phyloP scores from a whole-genome alignment of 2,113 vertebrate species.

The Crotalus helleri region DNA sequence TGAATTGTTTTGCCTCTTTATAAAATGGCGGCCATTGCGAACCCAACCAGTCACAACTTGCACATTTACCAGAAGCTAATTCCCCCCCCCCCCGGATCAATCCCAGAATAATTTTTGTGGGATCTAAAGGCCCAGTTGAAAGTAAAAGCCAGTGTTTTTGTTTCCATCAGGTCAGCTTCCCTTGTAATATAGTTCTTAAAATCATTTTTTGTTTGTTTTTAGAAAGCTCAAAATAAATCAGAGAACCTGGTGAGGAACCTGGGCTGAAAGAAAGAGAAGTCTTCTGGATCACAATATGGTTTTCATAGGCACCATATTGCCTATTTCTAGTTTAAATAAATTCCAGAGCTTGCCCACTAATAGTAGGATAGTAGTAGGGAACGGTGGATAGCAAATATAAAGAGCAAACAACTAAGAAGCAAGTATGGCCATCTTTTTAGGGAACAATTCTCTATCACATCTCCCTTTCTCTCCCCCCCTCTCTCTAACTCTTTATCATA shows the following conservation, averaged over 20 bases:
- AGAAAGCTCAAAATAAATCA: background rate
- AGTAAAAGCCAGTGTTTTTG: background rate
- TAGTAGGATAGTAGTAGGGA: background rate
- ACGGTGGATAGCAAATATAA: background rate
- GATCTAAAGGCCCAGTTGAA: background rate
- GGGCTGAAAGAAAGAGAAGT: background rate
- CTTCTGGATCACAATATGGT: background rate
- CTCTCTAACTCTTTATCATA: too few species aligned
- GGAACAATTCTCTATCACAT: background rate
- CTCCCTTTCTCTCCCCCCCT: background rate
- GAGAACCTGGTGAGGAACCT: background rate
- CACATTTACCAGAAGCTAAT: background rate
- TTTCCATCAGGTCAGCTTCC: background rate
- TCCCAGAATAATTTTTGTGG: background rate
- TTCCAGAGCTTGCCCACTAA: background rate
- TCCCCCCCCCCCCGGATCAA: background rate
- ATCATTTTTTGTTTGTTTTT: background rate
- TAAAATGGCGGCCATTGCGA: background rate
- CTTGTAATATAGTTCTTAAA: background rate
- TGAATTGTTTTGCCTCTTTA: background rate
- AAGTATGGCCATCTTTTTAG: background rate
- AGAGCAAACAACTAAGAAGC: background rate
- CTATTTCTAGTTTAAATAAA: background rate
- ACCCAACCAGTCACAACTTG: background rate
- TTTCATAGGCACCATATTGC: background rate